Evolutionary conservation across 1,140 invertebrate genomes (phyloP), one percentile per base, ranked within the genome.

Genomic region (Bombus impatiens): DNA sequence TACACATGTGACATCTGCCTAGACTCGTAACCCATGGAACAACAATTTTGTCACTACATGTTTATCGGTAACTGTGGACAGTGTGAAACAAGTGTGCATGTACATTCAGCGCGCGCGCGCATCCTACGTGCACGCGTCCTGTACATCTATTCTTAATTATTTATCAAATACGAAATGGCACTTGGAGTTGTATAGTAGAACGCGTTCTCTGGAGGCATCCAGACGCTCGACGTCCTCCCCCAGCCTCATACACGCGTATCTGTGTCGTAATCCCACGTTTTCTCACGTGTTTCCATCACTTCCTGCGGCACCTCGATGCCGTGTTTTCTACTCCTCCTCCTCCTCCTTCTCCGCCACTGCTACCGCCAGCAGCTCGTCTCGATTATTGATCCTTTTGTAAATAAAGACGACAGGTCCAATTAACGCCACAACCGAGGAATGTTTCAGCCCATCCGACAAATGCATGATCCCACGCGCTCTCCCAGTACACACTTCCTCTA

Each of bases 361-460:
- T 35, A 13, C 67, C 3, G 37, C n/a, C 75, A 57, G 57, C 87
- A 78, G 71, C 68, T 84, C 67, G 86, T 92, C 84, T 72, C 85
- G 87, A 89, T 92, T 93, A 93, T 93, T 86, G 91, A 92, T 93
- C 86, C 76, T 84, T 80, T 84, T 44, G 86, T 91, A 86, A 92
- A 91, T 92, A 86, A 86, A 92, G 86, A 87, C 85, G 83, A 71
- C 88, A 82, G 71, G 86, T 85, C 79, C 81, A 89, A 91, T 90
- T 86, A 91, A 85, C 78, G 70, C 70, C 79, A 70, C 62, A 42
- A n/a, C 42, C 65, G 37, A 80, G 88, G 84, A 92, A 90, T 90
- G 91, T 90, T 88, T 88, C 86, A 72, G 72, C 47, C 76, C 82
- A 79, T 37, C 57, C 44, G 53, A 25, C 40, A 89, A 87, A 92